These are phyloP conservation scores for Myotis findleyi DNA, from an alignment of 2,797 vertebrate genomes.

Conservation along the genomic window DNA sequence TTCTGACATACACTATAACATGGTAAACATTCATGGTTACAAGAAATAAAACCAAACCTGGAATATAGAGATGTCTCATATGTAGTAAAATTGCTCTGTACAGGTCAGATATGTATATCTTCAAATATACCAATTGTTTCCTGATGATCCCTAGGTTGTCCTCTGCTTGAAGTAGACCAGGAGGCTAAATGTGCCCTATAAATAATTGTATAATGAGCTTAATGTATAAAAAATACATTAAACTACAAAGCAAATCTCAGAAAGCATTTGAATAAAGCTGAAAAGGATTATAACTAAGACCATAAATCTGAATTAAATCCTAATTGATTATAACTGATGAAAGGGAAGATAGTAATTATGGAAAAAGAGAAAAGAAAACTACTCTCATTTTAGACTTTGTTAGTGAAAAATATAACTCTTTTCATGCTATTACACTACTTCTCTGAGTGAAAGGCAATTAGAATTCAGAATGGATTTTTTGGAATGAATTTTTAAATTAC, in stretches of 20 bases:
- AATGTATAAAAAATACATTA: background rate
- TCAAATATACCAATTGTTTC: background rate
- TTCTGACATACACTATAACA: background rate
- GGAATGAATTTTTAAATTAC: background rate
- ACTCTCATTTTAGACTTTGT: background rate
- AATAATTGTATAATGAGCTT: constrained; percentile 30
- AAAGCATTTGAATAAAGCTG: background rate
- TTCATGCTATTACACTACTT: background rate
- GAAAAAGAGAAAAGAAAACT: background rate
- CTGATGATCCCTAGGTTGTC: background rate
- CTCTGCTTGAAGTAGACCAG: background rate
- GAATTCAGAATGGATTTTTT: background rate
- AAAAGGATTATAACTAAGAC: background rate
- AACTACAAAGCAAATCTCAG: constrained; percentile 12
- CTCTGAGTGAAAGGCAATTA: background rate
- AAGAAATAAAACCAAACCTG: background rate
- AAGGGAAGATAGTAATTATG: background rate
- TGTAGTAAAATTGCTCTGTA: background rate
- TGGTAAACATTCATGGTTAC: background rate
- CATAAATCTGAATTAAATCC: constrained; percentile 8
- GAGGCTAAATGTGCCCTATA: background rate
- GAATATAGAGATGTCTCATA: background rate
- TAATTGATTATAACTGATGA: constrained; percentile 29
- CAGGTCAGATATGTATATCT: background rate
- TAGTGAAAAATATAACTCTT: background rate